Evolutionary conservation across 2,797 vertebrate species (phyloP).

Genomic region (Aphelocoma californica): DNA sequence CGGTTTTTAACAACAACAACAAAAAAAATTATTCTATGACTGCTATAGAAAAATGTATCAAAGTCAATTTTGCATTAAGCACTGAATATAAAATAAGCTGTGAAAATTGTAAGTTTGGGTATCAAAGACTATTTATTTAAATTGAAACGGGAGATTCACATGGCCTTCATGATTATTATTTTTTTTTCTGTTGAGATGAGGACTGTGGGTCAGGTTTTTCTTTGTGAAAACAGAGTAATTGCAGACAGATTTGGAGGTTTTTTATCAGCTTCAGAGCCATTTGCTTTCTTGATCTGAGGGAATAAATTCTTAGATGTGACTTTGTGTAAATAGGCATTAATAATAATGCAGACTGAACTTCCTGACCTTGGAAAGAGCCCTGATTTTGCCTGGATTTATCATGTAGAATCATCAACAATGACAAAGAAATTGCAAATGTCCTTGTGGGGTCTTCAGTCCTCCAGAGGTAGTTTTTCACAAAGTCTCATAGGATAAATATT

Average conservation of each 20-base stretch:
- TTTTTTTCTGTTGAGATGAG: neutral
- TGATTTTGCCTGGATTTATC: neutral
- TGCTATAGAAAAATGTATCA: neutral
- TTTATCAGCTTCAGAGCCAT: neutral
- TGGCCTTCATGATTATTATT: neutral
- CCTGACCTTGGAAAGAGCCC: neutral
- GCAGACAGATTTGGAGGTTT: rapidly evolving
- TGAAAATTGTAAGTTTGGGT: neutral
- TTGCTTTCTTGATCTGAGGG: neutral
- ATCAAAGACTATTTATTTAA: neutral
- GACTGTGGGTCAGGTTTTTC: neutral
- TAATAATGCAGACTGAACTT: neutral
- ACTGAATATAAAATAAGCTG: neutral
- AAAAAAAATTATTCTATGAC: neutral
- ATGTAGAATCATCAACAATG: neutral
- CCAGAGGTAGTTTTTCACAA: neutral
- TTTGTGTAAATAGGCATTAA: neutral
- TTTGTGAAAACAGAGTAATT: neutral
- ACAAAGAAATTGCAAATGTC: neutral
- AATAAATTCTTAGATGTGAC: neutral
- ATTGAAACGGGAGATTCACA: neutral
- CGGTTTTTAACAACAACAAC: neutral
- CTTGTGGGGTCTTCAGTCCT: neutral
- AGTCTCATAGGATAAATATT: neutral
- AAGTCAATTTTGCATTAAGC: neutral